These are phyloP conservation scores for Diadophis punctatus DNA, from an alignment of 2,113 vertebrate genomes.

Conservation along the genomic window DNA sequence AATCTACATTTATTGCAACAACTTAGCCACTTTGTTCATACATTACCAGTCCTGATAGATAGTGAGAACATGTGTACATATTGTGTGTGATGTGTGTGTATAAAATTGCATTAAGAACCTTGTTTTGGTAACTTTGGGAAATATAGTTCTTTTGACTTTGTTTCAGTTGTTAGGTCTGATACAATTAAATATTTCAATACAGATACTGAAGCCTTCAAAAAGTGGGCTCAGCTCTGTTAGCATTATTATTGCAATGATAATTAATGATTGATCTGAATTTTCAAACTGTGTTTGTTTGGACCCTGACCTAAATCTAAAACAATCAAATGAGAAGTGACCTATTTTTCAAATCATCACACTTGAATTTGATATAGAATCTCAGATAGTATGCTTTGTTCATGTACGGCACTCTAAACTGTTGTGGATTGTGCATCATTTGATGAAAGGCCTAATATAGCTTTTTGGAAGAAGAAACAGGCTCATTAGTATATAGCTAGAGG, in stretches of 20 bases:
- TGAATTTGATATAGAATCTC: not conserved
- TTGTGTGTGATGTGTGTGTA: not conserved
- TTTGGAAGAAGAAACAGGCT: slow-evolving; percentile 4
- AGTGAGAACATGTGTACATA: not conserved
- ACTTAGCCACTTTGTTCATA: not conserved
- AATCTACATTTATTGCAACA: not conserved
- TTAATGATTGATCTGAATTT: too few species aligned
- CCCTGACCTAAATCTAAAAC: too few species aligned
- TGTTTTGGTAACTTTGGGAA: not conserved
- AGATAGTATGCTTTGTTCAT: not conserved
- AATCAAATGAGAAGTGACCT: too few species aligned
- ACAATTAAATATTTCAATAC: not conserved
- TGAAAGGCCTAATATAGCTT: not conserved
- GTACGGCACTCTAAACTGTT: not conserved
- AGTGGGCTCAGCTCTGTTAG: not conserved
- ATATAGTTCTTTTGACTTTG: not conserved
- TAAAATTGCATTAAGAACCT: not conserved
- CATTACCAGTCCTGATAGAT: not conserved
- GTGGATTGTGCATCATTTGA: not conserved
- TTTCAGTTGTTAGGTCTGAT: not conserved
- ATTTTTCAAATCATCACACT: too few species aligned
- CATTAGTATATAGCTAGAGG: not conserved
- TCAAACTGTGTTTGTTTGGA: too few species aligned
- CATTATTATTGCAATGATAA: too few species aligned
- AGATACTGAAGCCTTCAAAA: not conserved